Evolutionary conservation across 92 coral and sea anemone genomes (phyloP), one percentile per base, ranked within the genome.

Genomic region (Zoanthus sociatus): DNA sequence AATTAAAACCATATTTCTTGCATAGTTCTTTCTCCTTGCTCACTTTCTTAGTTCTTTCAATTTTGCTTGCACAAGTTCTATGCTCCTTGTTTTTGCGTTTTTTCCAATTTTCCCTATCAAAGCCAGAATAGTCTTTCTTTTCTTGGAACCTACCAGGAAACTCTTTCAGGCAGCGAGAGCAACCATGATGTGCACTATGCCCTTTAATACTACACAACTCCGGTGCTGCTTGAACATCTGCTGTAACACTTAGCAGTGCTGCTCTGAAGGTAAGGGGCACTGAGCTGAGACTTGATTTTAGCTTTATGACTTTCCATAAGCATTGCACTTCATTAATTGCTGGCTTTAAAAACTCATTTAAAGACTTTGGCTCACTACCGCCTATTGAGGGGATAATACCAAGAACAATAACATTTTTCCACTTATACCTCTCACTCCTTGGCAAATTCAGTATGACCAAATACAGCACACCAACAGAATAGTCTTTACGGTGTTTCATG

Each of bases 381-480:
- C 42, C 42, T 56, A 56, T 15, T 13, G 64, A 56, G 14, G 64
- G 64, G 17, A 56, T n/a, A 56, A 56, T 56, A 15, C 20, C 64
- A 13, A 56, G 14, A 13, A 56, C 64, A 13, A 56, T 56, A 4
- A 56, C 64, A 56, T 75, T 75, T 75, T 75, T 37, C 78, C 78
- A 75, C 15, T 75, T 75, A 18, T 47, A 75, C 50, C 78, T 11
- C 21, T 75, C 60, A n/a, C 33, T 48, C 18, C 63, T 46, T 14
- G 78, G 78, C 9, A 75, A 18, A 14, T 47, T 75, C 75, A 70
- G 16, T 5, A 84, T 91, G 46, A 82, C 93, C n/a, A 94, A 67
- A 54, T 91, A 91, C 45, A 93, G 84, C 5, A 93, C 96, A 16
- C 96, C 94, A 50, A 93, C 96, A 37, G 96, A 93, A 64, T 93